These are phyloP conservation scores for Eupithecia dodoneata DNA, from an alignment of 2,888 invertebrate genomes.

Conservation along the genomic window DNA sequence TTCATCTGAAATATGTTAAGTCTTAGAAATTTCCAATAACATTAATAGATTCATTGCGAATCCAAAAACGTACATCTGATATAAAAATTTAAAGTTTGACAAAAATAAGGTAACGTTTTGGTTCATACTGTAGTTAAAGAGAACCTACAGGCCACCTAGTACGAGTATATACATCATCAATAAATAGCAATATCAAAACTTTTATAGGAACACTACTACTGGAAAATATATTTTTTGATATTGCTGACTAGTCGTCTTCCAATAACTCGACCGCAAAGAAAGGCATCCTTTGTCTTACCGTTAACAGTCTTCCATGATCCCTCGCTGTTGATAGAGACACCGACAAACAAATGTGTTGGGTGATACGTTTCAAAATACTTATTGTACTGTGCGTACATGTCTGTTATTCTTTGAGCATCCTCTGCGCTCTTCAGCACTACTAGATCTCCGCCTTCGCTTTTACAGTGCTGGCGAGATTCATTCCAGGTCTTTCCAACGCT, in stretches of 20 bases:
- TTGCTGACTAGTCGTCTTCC: neutral
- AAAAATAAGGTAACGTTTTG: neutral
- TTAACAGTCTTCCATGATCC: neutral
- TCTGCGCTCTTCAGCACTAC: neutral
- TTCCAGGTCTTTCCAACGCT: constrained; percentile 4
- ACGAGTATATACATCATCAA: too few relatives aligned
- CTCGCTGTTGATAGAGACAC: neutral
- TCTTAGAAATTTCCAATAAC: neutral
- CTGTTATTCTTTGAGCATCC: neutral
- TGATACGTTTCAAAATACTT: neutral
- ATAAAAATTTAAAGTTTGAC: neutral
- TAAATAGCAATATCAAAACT: neutral
- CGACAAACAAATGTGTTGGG: constrained; percentile 1
- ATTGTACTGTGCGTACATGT: neutral
- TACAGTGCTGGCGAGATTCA: neutral
- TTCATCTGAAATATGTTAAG: neutral
- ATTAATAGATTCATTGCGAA: neutral
- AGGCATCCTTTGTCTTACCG: neutral
- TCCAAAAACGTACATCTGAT: neutral
- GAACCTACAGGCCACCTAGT: neutral
- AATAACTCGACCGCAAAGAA: neutral
- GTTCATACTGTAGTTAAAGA: neutral
- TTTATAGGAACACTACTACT: neutral
- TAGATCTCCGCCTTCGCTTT: constrained; percentile 1
- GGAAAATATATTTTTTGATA: neutral